phyloP scores from a whole-genome alignment of 2,888 invertebrate genomes.

The Cryptocephalus moraei region DNA sequence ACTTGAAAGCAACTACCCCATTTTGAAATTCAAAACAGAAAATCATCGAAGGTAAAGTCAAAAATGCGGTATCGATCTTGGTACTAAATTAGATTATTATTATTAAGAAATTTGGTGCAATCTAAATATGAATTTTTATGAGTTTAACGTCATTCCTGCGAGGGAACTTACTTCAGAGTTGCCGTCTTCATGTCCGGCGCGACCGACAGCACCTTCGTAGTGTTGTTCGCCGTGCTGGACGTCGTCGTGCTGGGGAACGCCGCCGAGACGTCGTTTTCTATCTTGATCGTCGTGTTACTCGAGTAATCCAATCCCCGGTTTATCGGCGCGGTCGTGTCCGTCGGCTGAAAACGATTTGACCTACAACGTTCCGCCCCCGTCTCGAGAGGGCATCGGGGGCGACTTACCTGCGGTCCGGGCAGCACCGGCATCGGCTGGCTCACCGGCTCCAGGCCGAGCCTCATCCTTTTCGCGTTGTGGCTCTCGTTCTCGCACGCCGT shows the following conservation, averaged over 20 bases:
- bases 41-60: too few relatives aligned
- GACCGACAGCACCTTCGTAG: constrained; percentile 40
- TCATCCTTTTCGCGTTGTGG: constrained; percentile 94
- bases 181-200: constrained; percentile 26
- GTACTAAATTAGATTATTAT: too few relatives aligned
- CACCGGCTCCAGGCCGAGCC: constrained; percentile 88
- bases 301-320: constrained; percentile 34
- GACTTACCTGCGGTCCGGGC: constrained; percentile 51
- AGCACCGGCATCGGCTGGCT: constrained; percentile 79
- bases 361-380: too few relatives aligned
- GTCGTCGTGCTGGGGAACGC: constrained; percentile 37
- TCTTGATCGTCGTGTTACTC: constrained; percentile 30
- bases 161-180: constrained; percentile 24
- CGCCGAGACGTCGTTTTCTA: constrained; percentile 32
- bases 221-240: constrained; percentile 41
- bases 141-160: too few relatives aligned
- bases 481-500: constrained; percentile 96
- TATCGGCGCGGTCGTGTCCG: constrained; percentile 51
- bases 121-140: too few relatives aligned
- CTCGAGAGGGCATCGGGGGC: too few relatives aligned
- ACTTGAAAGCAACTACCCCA: too few relatives aligned
- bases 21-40: too few relatives aligned
- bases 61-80: too few relatives aligned
- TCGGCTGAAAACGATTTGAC: constrained; percentile 36
- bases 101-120: too few relatives aligned